phyloP scores from a whole-genome alignment of 2,888 invertebrate genomes.

The Teleiodes luculella region DNA sequence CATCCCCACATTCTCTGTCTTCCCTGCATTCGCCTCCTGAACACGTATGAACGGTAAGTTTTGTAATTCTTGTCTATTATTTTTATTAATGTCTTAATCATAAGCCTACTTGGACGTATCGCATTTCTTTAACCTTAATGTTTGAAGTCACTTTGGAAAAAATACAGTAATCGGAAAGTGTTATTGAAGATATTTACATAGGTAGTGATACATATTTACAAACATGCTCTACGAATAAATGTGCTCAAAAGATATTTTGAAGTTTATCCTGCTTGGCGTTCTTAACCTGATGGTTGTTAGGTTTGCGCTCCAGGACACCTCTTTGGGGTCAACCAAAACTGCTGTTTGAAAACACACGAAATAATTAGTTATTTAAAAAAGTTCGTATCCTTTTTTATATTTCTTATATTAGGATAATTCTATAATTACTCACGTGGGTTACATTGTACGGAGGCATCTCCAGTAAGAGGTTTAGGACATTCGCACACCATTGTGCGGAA shows the following conservation, averaged over 20 bases:
- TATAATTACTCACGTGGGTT: slow-evolving; percentile 81
- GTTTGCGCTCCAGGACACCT: background rate
- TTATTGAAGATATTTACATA: slow-evolving; percentile 5
- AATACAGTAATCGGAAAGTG: background rate
- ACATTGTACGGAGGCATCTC: slow-evolving; percentile 92
- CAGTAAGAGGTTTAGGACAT: slow-evolving; percentile 88
- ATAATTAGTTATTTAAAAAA: background rate
- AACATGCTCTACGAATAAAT: slow-evolving; percentile 7
- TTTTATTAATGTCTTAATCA: background rate
- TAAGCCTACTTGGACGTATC: slow-evolving; percentile 2
- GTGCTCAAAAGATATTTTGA: background rate
- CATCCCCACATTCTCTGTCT: slow-evolving; percentile 84
- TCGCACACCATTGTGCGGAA: slow-evolving; percentile 92
- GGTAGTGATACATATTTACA: slow-evolving; percentile 13
- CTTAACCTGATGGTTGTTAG: background rate
- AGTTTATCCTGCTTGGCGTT: background rate
- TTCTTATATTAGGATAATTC: background rate
- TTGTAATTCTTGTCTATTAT: background rate
- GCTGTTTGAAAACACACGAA: slow-evolving; percentile 16
- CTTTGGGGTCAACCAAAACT: background rate
- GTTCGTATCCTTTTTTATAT: background rate
- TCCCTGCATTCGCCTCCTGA: slow-evolving; percentile 81
- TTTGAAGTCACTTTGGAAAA: background rate
- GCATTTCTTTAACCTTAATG: background rate
- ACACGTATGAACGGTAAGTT: slow-evolving; percentile 8